Percentiles rank a stretch among this genome's conserved stretches.
These are phyloP conservation scores for Pimpla rufipes DNA, from an alignment of 2,888 invertebrate species.

Conservation along the genomic window DNA sequence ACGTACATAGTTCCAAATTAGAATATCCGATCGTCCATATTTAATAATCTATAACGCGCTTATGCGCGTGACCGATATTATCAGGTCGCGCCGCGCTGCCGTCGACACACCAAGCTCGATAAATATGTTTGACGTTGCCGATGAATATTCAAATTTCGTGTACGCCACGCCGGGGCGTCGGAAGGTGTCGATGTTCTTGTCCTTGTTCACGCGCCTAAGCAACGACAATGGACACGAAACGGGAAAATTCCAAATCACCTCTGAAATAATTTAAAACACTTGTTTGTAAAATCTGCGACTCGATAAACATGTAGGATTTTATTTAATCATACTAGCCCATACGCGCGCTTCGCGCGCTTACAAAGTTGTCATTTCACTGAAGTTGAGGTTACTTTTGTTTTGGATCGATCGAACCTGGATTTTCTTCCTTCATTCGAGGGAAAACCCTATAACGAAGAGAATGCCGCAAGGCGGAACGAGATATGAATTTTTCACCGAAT, in stretches of 20 bases:
- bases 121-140: not conserved
- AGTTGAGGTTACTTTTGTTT: too few species aligned
- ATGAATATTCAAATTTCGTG: conserved; percentile 62
- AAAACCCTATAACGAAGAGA: too few species aligned
- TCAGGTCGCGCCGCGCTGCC: conserved; percentile 29
- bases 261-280: not conserved
- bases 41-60: conserved; percentile 67
- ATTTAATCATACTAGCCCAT: too few species aligned
- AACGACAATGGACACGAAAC: not conserved
- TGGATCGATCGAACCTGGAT: too few species aligned
- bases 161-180: not conserved
- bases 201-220: not conserved
- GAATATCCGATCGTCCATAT: conserved; percentile 60
- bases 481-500: too few species aligned
- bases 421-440: too few species aligned
- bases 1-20: conserved; percentile 56
- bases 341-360: too few species aligned
- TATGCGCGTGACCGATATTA: conserved; percentile 39
- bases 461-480: too few species aligned
- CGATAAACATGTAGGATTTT: too few species aligned
- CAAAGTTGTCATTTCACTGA: too few species aligned
- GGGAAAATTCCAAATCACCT: not conserved
- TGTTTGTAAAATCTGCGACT: not conserved
- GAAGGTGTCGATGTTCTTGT: conserved; percentile 6
- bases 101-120: not conserved